Evolutionary conservation across 2,113 vertebrate species (phyloP).

Genomic region (Mustela nigripes): DNA sequence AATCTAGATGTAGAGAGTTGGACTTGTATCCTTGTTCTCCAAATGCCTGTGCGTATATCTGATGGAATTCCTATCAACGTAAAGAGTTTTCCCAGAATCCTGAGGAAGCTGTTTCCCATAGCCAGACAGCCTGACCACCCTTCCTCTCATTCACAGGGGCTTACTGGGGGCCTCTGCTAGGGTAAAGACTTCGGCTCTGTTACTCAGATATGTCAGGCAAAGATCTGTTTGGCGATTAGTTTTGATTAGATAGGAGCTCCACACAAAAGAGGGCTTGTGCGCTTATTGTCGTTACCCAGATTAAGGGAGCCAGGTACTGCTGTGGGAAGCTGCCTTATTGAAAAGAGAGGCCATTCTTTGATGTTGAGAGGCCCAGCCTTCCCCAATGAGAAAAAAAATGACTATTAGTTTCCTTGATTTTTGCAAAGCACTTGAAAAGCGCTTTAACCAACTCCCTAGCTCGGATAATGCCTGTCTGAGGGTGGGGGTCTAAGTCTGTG

Average conservation of each 20-base stretch:
- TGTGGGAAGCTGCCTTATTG: conserved; percentile 68
- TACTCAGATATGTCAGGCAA: conserved; percentile 70
- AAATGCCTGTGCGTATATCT: not conserved
- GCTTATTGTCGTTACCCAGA: conserved; percentile 75
- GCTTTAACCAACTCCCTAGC: conserved; percentile 1
- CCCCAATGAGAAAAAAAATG: conserved; percentile 23
- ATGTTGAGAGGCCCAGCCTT: conserved; percentile 56
- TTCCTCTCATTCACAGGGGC: conserved; percentile 63
- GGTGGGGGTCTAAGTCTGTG: not conserved
- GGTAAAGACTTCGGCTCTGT: conserved; percentile 56
- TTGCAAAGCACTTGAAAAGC: conserved; percentile 62
- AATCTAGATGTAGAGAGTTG: conserved; percentile 17
- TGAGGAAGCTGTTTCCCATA: conserved; percentile 55
- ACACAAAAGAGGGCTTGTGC: conserved; percentile 70
- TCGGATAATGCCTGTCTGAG: conserved; percentile 33
- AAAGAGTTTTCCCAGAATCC: conserved; percentile 43
- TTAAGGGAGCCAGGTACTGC: conserved; percentile 77
- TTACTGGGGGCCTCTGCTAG: conserved; percentile 66
- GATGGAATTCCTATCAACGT: conserved; percentile 62
- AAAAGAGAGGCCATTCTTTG: conserved; percentile 71
- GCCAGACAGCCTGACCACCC: not conserved
- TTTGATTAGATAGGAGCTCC: conserved; percentile 75
- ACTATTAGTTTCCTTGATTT: conserved; percentile 67
- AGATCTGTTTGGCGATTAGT: conserved; percentile 79
- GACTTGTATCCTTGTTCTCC: conserved; percentile 4